These are phyloP conservation scores for Eubasilissa splendida DNA, from an alignment of 2,888 invertebrate species.

Conservation along the genomic window DNA sequence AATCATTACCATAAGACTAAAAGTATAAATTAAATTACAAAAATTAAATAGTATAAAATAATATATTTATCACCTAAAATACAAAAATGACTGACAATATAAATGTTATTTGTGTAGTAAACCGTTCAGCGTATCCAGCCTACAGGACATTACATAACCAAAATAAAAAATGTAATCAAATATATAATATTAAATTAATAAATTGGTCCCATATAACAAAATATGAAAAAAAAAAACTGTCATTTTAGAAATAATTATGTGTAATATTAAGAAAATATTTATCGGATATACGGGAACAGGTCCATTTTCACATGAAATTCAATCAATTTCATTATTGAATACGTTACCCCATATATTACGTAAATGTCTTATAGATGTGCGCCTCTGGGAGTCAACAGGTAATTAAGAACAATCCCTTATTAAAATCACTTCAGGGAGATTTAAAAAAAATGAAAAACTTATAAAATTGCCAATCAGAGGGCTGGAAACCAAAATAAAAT, in stretches of 20 bases:
- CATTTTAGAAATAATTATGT: slow-evolving; percentile 8
- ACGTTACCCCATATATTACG: neutral
- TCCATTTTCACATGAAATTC: slow-evolving; percentile 25
- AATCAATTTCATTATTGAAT: slow-evolving; percentile 18
- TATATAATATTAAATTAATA: slow-evolving; percentile 34
- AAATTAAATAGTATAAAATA: slow-evolving; percentile 58
- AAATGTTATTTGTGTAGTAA: slow-evolving; percentile 19
- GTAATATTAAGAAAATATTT: neutral
- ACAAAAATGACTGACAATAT: slow-evolving; percentile 55
- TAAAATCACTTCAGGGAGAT: slow-evolving; percentile 33
- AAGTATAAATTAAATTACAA: slow-evolving; percentile 58
- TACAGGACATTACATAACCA: slow-evolving; percentile 41
- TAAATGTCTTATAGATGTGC: neutral
- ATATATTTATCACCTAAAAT: slow-evolving; percentile 57
- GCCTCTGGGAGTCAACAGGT: slow-evolving; percentile 5
- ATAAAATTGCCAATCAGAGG: slow-evolving; percentile 15
- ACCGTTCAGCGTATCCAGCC: slow-evolving; percentile 43
- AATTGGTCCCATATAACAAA: slow-evolving; percentile 51
- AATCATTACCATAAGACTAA: slow-evolving; percentile 52
- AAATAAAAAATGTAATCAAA: slow-evolving; percentile 37
- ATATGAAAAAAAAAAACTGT: slow-evolving; percentile 13
- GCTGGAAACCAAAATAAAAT: neutral
- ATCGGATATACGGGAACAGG: neutral
- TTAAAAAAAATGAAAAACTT: neutral
- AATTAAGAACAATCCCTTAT: slow-evolving; percentile 29